Evolutionary conservation across 2,113 vertebrate species (phyloP).

Genomic region (Lates calcarifer): DNA sequence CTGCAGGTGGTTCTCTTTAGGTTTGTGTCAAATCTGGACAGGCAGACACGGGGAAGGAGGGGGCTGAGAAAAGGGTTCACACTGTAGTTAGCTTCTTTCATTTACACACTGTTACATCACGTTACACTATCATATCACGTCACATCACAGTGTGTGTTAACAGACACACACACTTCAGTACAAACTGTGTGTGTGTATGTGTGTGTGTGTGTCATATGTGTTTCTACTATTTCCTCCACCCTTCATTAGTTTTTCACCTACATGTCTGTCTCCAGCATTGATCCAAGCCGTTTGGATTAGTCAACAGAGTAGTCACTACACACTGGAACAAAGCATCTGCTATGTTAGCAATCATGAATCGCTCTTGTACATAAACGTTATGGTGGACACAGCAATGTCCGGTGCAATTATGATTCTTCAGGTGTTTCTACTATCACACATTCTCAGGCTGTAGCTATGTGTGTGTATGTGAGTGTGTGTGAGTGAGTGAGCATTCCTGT

Average conservation of each 20-base stretch:
- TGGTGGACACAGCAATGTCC: constrained; percentile 40
- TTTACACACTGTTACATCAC: constrained; percentile 33
- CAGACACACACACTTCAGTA: constrained; percentile 36
- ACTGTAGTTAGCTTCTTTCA: constrained; percentile 57
- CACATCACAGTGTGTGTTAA: constrained; percentile 38
- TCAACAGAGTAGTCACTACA: constrained; percentile 84
- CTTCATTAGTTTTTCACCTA: constrained; percentile 30
- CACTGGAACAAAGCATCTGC: constrained; percentile 80
- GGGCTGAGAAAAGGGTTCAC: constrained; percentile 39
- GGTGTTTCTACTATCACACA: constrained; percentile 68
- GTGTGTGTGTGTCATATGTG: constrained; percentile 1
- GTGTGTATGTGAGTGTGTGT: constrained; percentile 22
- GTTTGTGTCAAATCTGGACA: constrained; percentile 68
- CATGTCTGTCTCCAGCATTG: constrained; percentile 53
- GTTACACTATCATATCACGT: constrained; percentile 12
- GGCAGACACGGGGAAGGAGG: constrained; percentile 64
- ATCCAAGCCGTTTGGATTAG: constrained; percentile 71
- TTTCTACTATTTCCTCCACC: constrained; percentile 46
- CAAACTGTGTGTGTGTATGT: constrained; percentile 24
- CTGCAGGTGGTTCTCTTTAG: constrained; percentile 21
- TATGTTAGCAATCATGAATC: constrained; percentile 52
- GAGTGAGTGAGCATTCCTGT: constrained; percentile 13
- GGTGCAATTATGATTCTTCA: constrained; percentile 70
- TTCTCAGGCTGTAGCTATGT: constrained; percentile 66
- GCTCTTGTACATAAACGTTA: constrained; percentile 53